A percentile compares a stretch with the other conserved stretches of the same genome.
Conservation (phyloP, 2,888 invertebrate species). For the Amiota mariae region DNA sequence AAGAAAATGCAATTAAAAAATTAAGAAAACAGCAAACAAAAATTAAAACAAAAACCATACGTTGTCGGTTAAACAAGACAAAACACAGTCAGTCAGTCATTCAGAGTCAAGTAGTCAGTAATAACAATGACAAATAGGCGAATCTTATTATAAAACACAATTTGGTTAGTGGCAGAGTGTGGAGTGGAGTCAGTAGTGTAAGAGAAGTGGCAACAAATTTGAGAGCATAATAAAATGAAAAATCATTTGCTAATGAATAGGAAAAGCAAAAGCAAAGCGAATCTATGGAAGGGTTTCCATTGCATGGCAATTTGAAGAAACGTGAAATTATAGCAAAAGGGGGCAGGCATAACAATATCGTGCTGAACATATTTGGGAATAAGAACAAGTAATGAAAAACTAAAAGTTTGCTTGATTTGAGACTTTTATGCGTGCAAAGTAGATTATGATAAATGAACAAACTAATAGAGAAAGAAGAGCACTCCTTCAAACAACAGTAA, state of each 20-base stretch:
- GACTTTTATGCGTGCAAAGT: too few relatives aligned
- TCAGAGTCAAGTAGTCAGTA: background rate
- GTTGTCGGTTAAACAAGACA: too few relatives aligned
- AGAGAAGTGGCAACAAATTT: too few relatives aligned
- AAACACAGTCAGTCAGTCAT: background rate
- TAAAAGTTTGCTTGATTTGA: too few relatives aligned
- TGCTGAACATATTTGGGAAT: too few relatives aligned
- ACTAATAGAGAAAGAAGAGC: background rate
- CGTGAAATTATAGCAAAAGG: background rate
- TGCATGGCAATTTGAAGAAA: background rate
- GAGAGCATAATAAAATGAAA: too few relatives aligned
- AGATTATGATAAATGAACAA: background rate
- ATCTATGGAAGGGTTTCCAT: background rate
- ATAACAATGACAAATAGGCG: slow-evolving; percentile 1
- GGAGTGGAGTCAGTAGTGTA: too few relatives aligned
- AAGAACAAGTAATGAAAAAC: too few relatives aligned
- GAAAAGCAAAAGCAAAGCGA: too few relatives aligned
- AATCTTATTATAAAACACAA: slow-evolving; percentile 12
- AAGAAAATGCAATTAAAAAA: slow-evolving; percentile 17
- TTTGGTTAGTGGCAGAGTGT: background rate
- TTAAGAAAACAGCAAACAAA: background rate
- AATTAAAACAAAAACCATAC: too few relatives aligned
- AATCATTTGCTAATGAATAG: too few relatives aligned
- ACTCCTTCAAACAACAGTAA: background rate
- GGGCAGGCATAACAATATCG: background rate